Evolutionary conservation across 2,113 vertebrate species (phyloP), one percentile per base, ranked within the genome.

Genomic region (Carlito syrichta): DNA sequence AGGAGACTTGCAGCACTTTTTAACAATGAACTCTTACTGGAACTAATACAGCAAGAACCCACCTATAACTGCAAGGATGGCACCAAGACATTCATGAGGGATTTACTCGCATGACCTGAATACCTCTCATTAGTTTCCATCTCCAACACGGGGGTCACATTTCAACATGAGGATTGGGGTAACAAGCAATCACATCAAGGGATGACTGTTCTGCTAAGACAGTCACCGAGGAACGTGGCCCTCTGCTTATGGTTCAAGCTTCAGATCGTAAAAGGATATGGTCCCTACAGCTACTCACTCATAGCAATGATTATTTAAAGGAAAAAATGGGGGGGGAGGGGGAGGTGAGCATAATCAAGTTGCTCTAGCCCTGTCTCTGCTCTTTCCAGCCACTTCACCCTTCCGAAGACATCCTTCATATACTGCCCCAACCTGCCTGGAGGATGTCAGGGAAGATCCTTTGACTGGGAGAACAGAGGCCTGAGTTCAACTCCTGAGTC

Each of bases 251-350:
- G 90, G 96, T 96, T 97, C 92, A 20, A 90, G 91, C 88, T 97
- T 95, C 97, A 97, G 92, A 98, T 98, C 92, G 89, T 87, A 97
- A 91, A 96, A 95, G 32, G 94, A 97, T 94, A 86, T 74, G 87
- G 95, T 94, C 71, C 91, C 86, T 96, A 85, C 32, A 96, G 92
- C 88, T 94, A 69, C 91, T 96, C 95, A 83, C 71, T 56, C 90
- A 68, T 93, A 77, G 84, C 68, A 96, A 88, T 96, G 96, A 95
- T 30, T 35, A 10, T 96, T 96, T 90, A 81, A 98, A 97, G 45
- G 27, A 58, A 12, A 7, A 92, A 95, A 77, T 1, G 71, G 6
- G 71, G 6, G 66, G 35, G 17, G 66, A 38, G 35, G 66, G 38
- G 25, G 23, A 40, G 20, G 68, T 79, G 83, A 96, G 25, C 27